Evolutionary conservation across 2,888 invertebrate species (phyloP).

Genomic region (Chelonus formosanus): DNA sequence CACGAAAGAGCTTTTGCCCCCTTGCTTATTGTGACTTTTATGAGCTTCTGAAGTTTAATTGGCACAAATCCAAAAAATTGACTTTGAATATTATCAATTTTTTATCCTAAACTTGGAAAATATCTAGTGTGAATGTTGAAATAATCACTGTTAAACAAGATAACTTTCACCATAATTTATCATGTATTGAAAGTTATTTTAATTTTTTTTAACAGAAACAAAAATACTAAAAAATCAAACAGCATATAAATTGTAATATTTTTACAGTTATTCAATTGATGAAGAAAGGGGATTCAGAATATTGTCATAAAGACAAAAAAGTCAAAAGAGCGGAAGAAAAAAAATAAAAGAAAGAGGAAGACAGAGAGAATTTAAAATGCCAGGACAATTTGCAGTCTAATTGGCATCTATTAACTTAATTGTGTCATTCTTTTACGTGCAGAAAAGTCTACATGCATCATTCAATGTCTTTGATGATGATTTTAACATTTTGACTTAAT

Average conservation of each 20-base stretch:
- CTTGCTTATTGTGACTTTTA: neutral
- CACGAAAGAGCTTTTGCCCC: conserved; percentile 24
- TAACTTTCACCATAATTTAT: too few relatives aligned
- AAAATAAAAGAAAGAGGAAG: neutral
- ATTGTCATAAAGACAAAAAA: too few relatives aligned
- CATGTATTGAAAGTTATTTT: too few relatives aligned
- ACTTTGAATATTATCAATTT: neutral
- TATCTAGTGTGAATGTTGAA: conserved; percentile 31
- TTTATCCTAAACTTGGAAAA: neutral
- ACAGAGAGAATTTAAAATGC: neutral
- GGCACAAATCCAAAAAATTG: conserved; percentile 5
- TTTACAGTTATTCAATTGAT: too few relatives aligned
- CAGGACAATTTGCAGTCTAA: conserved; percentile 56
- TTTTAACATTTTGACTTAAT: neutral
- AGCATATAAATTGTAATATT: too few relatives aligned
- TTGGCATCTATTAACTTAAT: conserved; percentile 62
- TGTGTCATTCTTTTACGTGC: conserved; percentile 46
- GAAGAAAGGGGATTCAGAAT: too few relatives aligned
- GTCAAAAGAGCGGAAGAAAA: neutral
- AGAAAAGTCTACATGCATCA: conserved; percentile 39
- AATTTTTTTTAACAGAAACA: too few relatives aligned
- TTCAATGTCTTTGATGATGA: conserved; percentile 30
- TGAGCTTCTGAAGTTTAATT: neutral
- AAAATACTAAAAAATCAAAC: too few relatives aligned
- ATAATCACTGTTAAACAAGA: conserved; percentile 1